Conservation (phyloP, 2,113 vertebrate species). For the Glareola pratincola region DNA sequence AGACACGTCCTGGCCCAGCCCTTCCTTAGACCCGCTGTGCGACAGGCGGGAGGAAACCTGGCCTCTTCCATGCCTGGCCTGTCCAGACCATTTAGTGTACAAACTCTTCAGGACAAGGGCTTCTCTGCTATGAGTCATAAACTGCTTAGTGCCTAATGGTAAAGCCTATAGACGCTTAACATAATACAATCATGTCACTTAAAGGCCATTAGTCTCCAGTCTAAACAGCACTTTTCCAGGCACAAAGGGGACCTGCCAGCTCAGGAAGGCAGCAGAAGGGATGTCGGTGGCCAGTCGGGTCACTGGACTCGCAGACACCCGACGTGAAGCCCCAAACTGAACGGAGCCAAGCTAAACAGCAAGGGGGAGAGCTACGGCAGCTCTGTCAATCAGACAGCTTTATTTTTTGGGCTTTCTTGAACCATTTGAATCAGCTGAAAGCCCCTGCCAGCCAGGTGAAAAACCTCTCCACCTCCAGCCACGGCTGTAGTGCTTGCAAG, state of each 20-base stretch:
- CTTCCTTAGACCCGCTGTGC: neutral
- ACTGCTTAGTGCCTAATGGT: constrained; percentile 62
- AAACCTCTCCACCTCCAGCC: neutral
- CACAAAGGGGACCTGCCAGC: neutral
- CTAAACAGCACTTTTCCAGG: constrained; percentile 41
- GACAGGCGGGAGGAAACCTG: neutral
- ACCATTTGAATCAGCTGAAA: neutral
- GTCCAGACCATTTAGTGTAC: neutral
- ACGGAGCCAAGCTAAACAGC: neutral
- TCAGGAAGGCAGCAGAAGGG: neutral
- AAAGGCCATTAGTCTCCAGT: constrained; percentile 59
- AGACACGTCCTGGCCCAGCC: neutral
- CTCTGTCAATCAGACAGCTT: neutral
- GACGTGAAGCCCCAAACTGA: neutral
- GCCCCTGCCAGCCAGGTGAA: neutral
- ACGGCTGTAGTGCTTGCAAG: neutral
- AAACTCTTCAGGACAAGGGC: constrained; percentile 30
- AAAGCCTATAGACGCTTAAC: constrained; percentile 66
- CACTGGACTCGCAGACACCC: neutral
- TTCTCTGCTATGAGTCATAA: constrained; percentile 64
- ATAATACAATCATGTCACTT: constrained; percentile 59
- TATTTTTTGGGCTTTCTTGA: neutral
- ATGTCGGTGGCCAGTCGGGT: neutral
- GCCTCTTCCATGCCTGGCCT: neutral
- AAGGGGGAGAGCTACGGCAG: neutral